phyloP scores from a whole-genome alignment of 1,140 invertebrate genomes.

The Protaetia brevitarsis region DNA sequence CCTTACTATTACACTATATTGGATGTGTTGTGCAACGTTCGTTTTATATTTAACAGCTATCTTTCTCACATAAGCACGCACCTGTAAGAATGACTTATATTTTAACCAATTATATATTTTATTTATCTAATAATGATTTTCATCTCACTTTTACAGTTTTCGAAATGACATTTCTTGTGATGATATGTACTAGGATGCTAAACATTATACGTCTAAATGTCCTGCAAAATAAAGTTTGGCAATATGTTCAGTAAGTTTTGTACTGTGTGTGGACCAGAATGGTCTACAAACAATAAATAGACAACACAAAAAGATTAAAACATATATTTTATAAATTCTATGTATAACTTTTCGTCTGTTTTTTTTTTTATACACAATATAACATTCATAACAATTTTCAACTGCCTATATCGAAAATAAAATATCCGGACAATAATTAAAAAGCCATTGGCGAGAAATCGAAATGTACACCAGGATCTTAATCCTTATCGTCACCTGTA shows the following conservation, averaged over 20 bases:
- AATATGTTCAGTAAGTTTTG: background rate
- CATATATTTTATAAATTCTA: conserved; percentile 14
- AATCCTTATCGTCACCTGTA: background rate
- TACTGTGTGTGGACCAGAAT: background rate
- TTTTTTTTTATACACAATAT: background rate
- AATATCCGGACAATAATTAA: background rate
- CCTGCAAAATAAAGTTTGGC: too few relatives aligned
- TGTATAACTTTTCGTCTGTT: background rate
- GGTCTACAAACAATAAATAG: background rate
- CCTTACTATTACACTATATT: too few relatives aligned
- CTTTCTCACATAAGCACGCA: too few relatives aligned
- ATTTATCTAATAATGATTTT: too few relatives aligned
- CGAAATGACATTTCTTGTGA: too few relatives aligned
- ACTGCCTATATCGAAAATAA: background rate
- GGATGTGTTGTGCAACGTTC: too few relatives aligned
- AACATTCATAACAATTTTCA: conserved; percentile 14
- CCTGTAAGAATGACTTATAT: too few relatives aligned
- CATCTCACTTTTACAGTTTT: too few relatives aligned
- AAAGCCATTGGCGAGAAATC: background rate
- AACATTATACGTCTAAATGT: too few relatives aligned
- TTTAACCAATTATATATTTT: too few relatives aligned
- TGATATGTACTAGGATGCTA: too few relatives aligned
- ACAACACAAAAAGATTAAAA: conserved; percentile 8
- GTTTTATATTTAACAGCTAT: too few relatives aligned
- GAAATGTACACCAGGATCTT: background rate